These are phyloP conservation scores for Hanleya hanleyi DNA, from an alignment of 2,888 invertebrate species.

Conservation along the genomic window DNA sequence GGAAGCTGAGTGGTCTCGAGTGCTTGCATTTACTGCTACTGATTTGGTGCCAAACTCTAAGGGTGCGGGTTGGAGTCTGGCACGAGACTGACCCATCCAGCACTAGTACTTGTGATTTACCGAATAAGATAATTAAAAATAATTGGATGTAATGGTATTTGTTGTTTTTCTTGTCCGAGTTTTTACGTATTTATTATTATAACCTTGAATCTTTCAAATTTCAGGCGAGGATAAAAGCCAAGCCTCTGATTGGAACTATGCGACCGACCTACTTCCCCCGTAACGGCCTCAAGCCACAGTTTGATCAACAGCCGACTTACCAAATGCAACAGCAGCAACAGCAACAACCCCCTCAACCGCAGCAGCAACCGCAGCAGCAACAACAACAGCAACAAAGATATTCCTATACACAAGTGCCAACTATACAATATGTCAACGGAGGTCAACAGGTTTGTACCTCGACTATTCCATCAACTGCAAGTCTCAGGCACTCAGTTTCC, in stretches of 20 bases:
- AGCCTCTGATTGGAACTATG: conserved; percentile 80
- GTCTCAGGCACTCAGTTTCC: too few relatives aligned
- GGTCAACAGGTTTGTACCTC: conserved; percentile 47
- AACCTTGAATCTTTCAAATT: conserved; percentile 30
- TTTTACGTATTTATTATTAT: too few relatives aligned
- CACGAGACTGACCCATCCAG: too few relatives aligned
- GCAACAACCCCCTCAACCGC: conserved; percentile 32
- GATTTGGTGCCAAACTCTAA: too few relatives aligned
- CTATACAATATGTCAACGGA: conserved; percentile 46
- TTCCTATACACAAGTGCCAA: conserved; percentile 28
- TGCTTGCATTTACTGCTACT: too few relatives aligned
- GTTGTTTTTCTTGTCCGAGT: too few relatives aligned
- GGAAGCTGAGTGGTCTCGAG: too few relatives aligned
- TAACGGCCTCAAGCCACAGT: conserved; percentile 65
- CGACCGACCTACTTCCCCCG: conserved; percentile 78
- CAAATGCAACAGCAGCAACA: conserved; percentile 45
- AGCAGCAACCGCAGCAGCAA: conserved; percentile 32
- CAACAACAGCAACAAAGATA: conserved; percentile 68
- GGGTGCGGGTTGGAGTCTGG: too few relatives aligned
- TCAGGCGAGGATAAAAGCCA: conserved; percentile 86
- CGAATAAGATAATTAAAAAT: too few relatives aligned
- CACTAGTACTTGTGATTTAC: too few relatives aligned
- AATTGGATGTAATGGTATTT: too few relatives aligned
- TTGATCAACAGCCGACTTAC: conserved; percentile 72
- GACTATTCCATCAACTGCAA: too few relatives aligned